These are phyloP conservation scores for Aspidapion aeneum DNA, from an alignment of 2,888 invertebrate genomes.

Conservation along the genomic window DNA sequence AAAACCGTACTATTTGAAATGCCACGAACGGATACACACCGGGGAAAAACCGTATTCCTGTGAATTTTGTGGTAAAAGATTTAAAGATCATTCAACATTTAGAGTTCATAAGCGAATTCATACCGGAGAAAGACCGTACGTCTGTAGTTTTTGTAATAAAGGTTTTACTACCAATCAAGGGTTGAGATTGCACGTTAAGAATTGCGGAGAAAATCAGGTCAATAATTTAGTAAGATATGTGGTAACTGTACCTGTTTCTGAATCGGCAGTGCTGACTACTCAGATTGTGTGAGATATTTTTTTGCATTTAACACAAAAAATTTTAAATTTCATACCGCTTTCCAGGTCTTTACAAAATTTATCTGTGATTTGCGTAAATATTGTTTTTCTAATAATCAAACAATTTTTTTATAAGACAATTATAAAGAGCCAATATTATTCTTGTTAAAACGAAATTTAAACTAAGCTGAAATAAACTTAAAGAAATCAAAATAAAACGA, in stretches of 20 bases:
- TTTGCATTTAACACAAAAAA: too few species aligned
- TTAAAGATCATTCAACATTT: conserved; percentile 33
- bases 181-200: conserved; percentile 50
- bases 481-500: too few species aligned
- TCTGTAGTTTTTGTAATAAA: conserved; percentile 54
- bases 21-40: conserved; percentile 44
- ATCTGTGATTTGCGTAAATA: too few species aligned
- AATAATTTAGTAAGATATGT: conserved; percentile 7
- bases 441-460: too few species aligned
- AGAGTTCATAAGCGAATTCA: conserved; percentile 39
- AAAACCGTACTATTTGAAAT: conserved; percentile 39
- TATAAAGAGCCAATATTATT: too few species aligned
- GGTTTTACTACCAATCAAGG: conserved; percentile 57
- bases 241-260: neutral
- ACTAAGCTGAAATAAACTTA: too few species aligned
- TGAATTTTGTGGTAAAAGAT: conserved; percentile 34
- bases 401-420: too few species aligned
- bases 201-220: conserved; percentile 36
- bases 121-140: conserved; percentile 42
- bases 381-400: too few species aligned
- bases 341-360: too few species aligned
- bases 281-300: too few species aligned
- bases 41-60: conserved; percentile 43
- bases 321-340: too few species aligned
- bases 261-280: too few species aligned